Conservation (phyloP, 37 sponge, comb jelly and placozoan species). For the Halisarca cf. caerulea region DNA sequence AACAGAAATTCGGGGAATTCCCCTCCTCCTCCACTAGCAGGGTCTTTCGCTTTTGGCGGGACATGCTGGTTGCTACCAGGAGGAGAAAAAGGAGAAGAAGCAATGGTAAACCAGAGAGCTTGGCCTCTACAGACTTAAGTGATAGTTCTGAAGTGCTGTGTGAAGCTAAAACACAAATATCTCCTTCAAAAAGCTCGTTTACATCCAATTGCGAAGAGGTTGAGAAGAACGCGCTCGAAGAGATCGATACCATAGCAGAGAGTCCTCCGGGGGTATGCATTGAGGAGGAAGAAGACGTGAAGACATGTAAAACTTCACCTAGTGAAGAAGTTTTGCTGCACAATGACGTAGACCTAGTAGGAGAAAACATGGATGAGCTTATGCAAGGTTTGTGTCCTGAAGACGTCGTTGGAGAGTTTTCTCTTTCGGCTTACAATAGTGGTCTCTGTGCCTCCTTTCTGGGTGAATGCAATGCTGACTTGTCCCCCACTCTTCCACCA, state of each 20-base stretch:
- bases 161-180: too few species aligned
- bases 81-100: background rate
- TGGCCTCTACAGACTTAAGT: background rate
- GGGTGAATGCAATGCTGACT: background rate
- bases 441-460: background rate
- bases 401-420: conserved; percentile 40
- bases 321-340: background rate
- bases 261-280: background rate
- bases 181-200: background rate
- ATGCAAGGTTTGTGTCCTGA: conserved; percentile 58
- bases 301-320: background rate
- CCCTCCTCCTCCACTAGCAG: too few species aligned
- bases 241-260: background rate
- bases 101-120: background rate
- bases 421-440: background rate
- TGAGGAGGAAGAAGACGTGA: background rate
- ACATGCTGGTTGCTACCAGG: background rate
- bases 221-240: background rate
- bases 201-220: background rate
- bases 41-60: too few species aligned
- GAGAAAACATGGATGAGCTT: conserved; percentile 18
- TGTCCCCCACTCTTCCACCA: background rate
- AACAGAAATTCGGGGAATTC: too few species aligned
- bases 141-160: too few species aligned
- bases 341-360: background rate